Conservation (phyloP, 2,797 vertebrate genomes). For the Glyptemys insculpta region DNA sequence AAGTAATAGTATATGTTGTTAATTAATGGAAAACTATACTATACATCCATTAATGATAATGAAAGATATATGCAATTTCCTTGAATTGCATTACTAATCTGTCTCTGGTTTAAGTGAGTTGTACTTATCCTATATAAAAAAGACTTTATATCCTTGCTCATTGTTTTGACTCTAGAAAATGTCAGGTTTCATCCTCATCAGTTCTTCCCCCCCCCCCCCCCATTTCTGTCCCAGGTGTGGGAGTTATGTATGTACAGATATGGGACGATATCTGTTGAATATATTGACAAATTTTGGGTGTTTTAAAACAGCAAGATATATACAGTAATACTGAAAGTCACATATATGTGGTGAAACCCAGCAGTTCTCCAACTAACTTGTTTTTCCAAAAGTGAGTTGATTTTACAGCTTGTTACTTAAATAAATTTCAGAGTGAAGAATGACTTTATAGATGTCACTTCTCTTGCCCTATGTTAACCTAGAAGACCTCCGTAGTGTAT, state of each 20-base stretch:
- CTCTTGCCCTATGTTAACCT: neutral
- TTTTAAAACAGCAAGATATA: neutral
- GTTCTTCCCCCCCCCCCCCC: neutral
- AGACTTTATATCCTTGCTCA: neutral
- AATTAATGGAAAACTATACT: neutral
- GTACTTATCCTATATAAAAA: neutral
- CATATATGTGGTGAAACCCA: neutral
- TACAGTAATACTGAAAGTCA: neutral
- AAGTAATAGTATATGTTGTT: neutral
- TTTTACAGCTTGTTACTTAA: neutral
- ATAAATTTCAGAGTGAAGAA: neutral
- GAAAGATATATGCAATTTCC: neutral
- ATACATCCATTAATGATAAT: neutral
- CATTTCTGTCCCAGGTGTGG: neutral
- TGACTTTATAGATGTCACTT: neutral
- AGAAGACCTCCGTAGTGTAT: neutral
- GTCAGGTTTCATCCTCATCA: neutral
- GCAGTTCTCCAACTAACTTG: neutral
- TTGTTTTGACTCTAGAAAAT: neutral
- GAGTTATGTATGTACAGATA: neutral
- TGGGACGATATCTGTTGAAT: neutral
- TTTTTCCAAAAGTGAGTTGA: neutral
- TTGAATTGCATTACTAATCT: neutral
- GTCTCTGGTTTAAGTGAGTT: neutral
- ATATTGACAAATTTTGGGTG: neutral